phyloP scores from a whole-genome alignment of 2,888 invertebrate genomes.

The Allolobophora icterica region DNA sequence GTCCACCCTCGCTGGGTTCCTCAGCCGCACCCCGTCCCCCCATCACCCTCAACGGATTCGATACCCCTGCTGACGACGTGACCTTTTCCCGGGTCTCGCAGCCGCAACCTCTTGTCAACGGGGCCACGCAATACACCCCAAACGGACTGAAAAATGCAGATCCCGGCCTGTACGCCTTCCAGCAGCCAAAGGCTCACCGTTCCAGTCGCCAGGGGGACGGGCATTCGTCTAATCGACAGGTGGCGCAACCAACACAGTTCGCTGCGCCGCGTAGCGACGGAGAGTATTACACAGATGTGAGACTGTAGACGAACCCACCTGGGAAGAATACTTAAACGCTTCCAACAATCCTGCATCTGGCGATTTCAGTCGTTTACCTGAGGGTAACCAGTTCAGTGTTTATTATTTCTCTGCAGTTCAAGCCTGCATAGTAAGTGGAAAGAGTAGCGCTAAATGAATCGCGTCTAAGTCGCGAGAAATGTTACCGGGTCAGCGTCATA shows the following conservation, averaged over 20 bases:
- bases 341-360: constrained; percentile 23
- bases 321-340: background rate
- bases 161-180: background rate
- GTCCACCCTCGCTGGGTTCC: background rate
- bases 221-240: background rate
- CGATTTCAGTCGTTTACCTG: background rate
- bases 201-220: background rate
- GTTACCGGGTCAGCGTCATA: background rate
- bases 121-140: background rate
- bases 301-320: constrained; percentile 19
- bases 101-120: background rate
- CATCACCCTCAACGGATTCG: background rate
- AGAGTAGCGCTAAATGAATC: background rate
- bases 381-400: background rate
- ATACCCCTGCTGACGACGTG: background rate
- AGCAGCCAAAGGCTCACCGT: background rate
- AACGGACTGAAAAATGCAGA: constrained; percentile 10
- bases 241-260: constrained; percentile 10
- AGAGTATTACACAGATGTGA: background rate
- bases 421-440: background rate
- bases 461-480: background rate
- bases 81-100: background rate
- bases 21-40: background rate
- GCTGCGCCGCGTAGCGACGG: background rate
- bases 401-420: too few species aligned